phyloP scores from a whole-genome alignment of 2,113 vertebrate genomes.

The Saguinus imperator region DNA sequence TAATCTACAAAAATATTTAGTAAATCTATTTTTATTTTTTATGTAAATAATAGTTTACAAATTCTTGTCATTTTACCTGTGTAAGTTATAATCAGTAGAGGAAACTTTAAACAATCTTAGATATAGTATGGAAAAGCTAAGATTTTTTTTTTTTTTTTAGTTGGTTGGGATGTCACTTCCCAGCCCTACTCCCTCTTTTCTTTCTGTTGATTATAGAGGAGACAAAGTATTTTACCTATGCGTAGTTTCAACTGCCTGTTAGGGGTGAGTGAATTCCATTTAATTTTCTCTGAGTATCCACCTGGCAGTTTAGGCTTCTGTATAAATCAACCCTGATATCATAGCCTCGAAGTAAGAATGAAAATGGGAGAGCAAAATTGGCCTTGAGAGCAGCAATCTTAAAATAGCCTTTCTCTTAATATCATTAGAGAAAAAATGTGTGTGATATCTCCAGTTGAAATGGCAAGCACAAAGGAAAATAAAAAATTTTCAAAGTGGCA shows the following conservation, averaged over 20 bases:
- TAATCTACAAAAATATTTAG: background rate
- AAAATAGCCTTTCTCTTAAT: conserved; percentile 25
- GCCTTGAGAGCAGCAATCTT: conserved; percentile 49
- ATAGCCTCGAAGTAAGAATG: conserved; percentile 42
- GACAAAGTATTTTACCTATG: background rate
- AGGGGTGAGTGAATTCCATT: background rate
- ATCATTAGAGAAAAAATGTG: background rate
- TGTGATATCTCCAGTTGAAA: conserved; percentile 42
- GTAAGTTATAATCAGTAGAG: background rate
- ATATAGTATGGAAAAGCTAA: background rate
- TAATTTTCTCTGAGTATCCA: conserved; percentile 12
- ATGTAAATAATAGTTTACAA: background rate
- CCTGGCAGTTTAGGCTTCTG: background rate
- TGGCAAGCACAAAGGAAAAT: conserved; percentile 43
- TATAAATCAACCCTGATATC: conserved; percentile 3
- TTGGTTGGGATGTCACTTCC: background rate
- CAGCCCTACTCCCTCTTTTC: background rate
- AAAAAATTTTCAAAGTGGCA: conserved; percentile 34
- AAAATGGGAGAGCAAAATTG: conserved; percentile 40
- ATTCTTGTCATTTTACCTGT: background rate
- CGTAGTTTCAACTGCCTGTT: background rate
- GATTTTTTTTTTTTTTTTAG: background rate
- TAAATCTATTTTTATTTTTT: background rate
- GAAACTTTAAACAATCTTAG: background rate
- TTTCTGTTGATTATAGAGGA: background rate